Evolutionary conservation across 2,888 invertebrate genomes (phyloP), one percentile per base, ranked within the genome.

Genomic region (Selenia dentaria): DNA sequence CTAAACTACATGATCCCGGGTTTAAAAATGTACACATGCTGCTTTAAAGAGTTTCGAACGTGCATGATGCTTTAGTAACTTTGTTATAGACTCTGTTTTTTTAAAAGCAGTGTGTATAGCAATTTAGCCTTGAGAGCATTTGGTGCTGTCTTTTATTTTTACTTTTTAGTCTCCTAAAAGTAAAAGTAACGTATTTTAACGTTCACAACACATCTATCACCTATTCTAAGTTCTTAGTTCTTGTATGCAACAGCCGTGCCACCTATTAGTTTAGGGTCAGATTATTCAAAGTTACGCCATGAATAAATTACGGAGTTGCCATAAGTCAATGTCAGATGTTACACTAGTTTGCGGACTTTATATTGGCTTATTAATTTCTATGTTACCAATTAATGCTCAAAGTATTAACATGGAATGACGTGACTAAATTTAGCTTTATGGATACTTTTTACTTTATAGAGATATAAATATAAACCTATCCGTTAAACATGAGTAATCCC

Each of bases 211-310:
- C 16, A 16, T 16, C 3, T 16, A 16, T 16, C n/a, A n/a, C n/a
- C n/a, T n/a, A n/a, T n/a, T n/a, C n/a, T n/a, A n/a, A n/a, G 22
- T 20, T 8, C 6, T 6, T 2, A 3, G 35, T 36, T 11, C 12
- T 9, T 52, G 57, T 61, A 64, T 64, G 64, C 64, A 62, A 37
- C 60, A 54, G 57, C 49, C 45, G 62, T 57, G 49, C 51, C 50
- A 54, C 50, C 57, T 63, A 65, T 64, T 64, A 63, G 64, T 56
- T 65, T 60, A 57, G 50, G 64, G 63, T 65, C 62, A 60, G 64
- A 58, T 65, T 28, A 8, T 28, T 16, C 36, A 37, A 37, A 37
- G 27, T 37, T 37, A 37, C 3, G 28, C 12, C 18, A 28, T 37
- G 37, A 37, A 37, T 37, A 37, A 12, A 37, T 37, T 28, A 37